phyloP scores from a whole-genome alignment of 2,797 vertebrate species.

The Lagodon rhomboides region DNA sequence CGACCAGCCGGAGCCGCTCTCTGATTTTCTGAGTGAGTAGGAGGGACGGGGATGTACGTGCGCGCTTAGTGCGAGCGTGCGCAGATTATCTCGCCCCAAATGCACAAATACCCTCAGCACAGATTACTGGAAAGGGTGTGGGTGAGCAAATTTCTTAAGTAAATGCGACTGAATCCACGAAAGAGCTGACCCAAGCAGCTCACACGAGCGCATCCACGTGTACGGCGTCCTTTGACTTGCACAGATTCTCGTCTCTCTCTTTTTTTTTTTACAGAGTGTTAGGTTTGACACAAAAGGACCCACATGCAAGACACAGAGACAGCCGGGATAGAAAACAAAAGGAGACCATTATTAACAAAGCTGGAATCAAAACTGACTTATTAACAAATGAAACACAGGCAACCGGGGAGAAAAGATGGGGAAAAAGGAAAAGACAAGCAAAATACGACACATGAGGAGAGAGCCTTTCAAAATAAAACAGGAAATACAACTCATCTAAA shows the following conservation, averaged over 20 bases:
- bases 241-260: neutral
- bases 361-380: no score
- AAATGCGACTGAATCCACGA: constrained; percentile 56
- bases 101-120: constrained; percentile 45
- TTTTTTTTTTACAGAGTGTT: neutral
- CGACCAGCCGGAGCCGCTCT: constrained; percentile 93
- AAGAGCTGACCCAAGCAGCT: constrained; percentile 40
- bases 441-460: no score
- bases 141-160: constrained; percentile 47
- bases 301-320: no score
- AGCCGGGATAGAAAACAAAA: no score
- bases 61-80: constrained; percentile 18
- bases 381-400: no score
- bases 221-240: neutral
- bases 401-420: no score
- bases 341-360: no score
- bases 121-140: constrained; percentile 51
- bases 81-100: constrained; percentile 46
- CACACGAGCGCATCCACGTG: constrained; percentile 17
- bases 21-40: constrained; percentile 95
- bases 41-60: constrained; percentile 7
- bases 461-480: no score
- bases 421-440: no score
- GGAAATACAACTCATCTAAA: no score
- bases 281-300: no score